Conservation (phyloP, 2,888 invertebrate species). For the Scaptomyza caliginosa region DNA sequence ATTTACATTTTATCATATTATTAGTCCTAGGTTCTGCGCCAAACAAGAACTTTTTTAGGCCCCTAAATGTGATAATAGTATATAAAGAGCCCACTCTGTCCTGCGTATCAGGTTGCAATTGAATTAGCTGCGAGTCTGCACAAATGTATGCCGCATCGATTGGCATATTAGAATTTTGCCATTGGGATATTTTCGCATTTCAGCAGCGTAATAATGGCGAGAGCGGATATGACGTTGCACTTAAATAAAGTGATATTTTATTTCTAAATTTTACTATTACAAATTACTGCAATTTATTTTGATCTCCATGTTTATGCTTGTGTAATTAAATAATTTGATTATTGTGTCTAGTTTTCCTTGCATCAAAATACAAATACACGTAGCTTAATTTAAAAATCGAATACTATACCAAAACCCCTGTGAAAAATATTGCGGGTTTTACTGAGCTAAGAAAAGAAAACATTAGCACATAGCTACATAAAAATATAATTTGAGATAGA, state of each 20-base stretch:
- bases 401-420: slow-evolving; percentile 32
- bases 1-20: no score
- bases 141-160: slow-evolving; percentile 37
- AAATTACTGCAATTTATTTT: slow-evolving; percentile 6
- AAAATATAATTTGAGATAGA: slow-evolving; percentile 33
- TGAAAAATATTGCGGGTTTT: slow-evolving; percentile 32
- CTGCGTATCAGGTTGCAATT: slow-evolving; percentile 52
- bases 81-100: slow-evolving; percentile 30
- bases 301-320: no score
- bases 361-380: slow-evolving; percentile 2
- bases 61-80: neutral
- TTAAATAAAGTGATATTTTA: slow-evolving; percentile 26
- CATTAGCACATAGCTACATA: slow-evolving; percentile 45
- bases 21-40: no score
- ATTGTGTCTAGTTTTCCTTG: slow-evolving; percentile 15
- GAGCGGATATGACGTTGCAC: slow-evolving; percentile 39
- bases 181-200: slow-evolving; percentile 33
- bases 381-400: neutral
- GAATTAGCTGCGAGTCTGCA: slow-evolving; percentile 44
- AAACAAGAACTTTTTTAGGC: no score
- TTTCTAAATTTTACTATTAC: neutral
- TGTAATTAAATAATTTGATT: neutral
- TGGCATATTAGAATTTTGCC: slow-evolving; percentile 5
- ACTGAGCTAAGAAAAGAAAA: slow-evolving; percentile 6
- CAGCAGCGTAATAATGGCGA: slow-evolving; percentile 30